Conservation (phyloP, 2,113 vertebrate species). For the Ia io region DNA sequence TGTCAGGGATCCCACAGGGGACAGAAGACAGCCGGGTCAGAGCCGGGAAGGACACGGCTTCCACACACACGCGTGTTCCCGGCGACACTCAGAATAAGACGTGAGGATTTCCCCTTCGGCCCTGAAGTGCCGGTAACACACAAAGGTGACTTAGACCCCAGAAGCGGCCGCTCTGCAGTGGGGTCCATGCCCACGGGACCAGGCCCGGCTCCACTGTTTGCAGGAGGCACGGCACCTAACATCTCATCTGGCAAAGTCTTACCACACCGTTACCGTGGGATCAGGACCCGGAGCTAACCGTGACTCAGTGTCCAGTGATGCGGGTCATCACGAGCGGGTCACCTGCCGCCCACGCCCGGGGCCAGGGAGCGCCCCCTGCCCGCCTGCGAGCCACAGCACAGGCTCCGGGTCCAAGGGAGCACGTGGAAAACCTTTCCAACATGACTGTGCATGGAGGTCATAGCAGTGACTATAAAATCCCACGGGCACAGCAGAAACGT, state of each 20-base stretch:
- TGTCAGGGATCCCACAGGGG: too few relatives aligned
- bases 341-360: fast-evolving
- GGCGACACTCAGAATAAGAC: fast-evolving
- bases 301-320: fast-evolving
- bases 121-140: fast-evolving
- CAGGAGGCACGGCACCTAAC: neutral
- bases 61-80: fast-evolving
- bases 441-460: too few relatives aligned
- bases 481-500: too few relatives aligned
- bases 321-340: too few relatives aligned
- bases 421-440: neutral
- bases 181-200: neutral
- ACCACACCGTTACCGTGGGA: neutral
- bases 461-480: too few relatives aligned
- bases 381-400: fast-evolving
- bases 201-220: neutral
- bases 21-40: neutral
- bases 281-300: neutral
- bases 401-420: neutral
- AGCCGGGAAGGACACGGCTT: fast-evolving
- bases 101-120: fast-evolving
- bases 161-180: neutral
- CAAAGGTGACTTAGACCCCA: fast-evolving
- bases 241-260: neutral
- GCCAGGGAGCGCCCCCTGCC: neutral